Evolutionary conservation across 37 sponge, comb jelly and placozoan genomes (phyloP).

Genomic region (Geodia barretti): DNA sequence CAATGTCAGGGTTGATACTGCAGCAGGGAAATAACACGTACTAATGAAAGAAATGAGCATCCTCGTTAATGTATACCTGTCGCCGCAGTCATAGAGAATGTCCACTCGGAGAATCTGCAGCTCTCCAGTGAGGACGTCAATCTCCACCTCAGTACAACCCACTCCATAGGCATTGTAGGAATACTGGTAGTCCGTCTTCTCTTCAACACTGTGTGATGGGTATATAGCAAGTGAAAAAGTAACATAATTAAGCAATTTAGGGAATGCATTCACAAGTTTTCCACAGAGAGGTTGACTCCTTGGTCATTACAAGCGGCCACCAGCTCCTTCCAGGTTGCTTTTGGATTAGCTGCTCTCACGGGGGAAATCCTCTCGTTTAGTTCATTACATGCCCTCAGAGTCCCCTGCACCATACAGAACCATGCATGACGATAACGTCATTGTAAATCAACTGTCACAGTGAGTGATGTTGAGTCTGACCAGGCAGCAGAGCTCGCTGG

Average conservation of each 20-base stretch:
- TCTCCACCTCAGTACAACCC: conserved; percentile 62
- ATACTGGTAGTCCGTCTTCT: conserved; percentile 9
- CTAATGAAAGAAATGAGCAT: no score
- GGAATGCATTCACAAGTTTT: conserved; percentile 13
- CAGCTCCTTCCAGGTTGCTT: conserved; percentile 61
- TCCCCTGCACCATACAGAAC: conserved; percentile 32
- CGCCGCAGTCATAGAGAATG: conserved; percentile 87
- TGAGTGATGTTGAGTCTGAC: conserved; percentile 10
- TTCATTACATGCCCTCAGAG: conserved; percentile 52
- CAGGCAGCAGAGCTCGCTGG: conserved; percentile 70
- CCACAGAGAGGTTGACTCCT: conserved; percentile 62
- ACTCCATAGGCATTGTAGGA: conserved; percentile 71
- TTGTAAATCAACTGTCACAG: background rate
- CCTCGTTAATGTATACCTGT: conserved; percentile 63
- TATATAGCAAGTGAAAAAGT: no score
- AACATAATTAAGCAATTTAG: no score
- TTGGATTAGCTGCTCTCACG: conserved; percentile 25
- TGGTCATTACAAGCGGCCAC: conserved; percentile 43
- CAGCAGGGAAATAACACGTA: background rate
- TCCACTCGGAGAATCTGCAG: conserved; percentile 67
- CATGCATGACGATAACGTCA: background rate
- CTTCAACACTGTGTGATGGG: conserved; percentile 43
- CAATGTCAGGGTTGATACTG: conserved; percentile 86
- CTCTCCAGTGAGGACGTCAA: conserved; percentile 84
- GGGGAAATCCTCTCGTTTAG: conserved; percentile 63